Base-by-base conservation (phyloP, 2,888 invertebrate genomes). In the Philhelius pedissequus region DNA sequence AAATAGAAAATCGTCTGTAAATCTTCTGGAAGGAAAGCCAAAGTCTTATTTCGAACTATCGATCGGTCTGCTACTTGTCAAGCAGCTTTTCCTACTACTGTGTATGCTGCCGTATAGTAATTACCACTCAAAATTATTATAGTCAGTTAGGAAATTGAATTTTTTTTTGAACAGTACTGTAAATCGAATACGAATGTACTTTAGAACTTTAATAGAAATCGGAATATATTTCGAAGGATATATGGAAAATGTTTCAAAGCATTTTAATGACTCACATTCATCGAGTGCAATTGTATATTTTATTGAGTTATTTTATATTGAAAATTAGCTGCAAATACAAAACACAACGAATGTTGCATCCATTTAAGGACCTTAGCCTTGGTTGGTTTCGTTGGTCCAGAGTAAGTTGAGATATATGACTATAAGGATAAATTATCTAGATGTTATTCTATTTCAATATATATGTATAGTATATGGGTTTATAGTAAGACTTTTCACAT, bases 231-330 rank as follows among this genome's bases (percentile, higher is more conserved):
- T 6, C 7, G 2, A 18, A 32, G 30, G 13, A 32, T 30, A 43
- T 7, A 40, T 6, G 38, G 25, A 32, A 64, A 64, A 64, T 48
- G n/a, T 64, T 64, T 48, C 64, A 64, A 64, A 48, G 64, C 20
- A 15, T 64, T 50, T 27, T 50, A 73, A 78, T 66, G 78, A 76
- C 66, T 71, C 43, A 32, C 43, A 76, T 64, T 68, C 77, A 81
- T 81, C 81, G 76, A 54, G 38, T 54, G 22, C 43, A 68, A 77
- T 71, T 77, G 54, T 66, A 60, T 71, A 64, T 82, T 82, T 76
- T 66, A 77, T 77, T 82, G 71, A 70, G 77, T 82, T 82, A 76
- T 81, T 66, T 81, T 82, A 60, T 71, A 58, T 58, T 58, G 50
- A 60, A 69, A 78, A 71, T 71, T 64, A 71, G 62, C 77, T 71